Evolutionary conservation across 2,888 invertebrate genomes (phyloP).

Genomic region (Dione vanillae): DNA sequence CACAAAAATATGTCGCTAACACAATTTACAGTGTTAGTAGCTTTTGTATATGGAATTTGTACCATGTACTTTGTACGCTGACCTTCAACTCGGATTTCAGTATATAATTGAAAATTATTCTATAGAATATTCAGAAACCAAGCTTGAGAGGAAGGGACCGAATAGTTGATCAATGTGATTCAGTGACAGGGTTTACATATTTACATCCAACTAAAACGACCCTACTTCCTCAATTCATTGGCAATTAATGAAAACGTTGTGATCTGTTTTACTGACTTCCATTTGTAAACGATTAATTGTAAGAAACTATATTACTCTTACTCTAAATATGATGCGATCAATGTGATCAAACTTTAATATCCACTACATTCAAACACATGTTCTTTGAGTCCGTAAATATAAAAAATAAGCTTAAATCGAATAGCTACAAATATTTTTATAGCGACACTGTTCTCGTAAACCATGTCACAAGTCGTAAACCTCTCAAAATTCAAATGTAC

Average conservation of each 20-base stretch:
- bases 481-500: constrained; percentile 36
- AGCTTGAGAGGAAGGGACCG: constrained; percentile 2
- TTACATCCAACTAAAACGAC: constrained; percentile 13
- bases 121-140: not conserved
- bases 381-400: not conserved
- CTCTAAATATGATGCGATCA: too few species aligned
- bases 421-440: constrained; percentile 15
- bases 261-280: not conserved
- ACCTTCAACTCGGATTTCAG: too few species aligned
- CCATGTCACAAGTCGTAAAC: constrained; percentile 37
- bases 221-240: constrained; percentile 11
- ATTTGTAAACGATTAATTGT: too few species aligned
- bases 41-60: too few species aligned
- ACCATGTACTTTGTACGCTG: too few species aligned
- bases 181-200: constrained; percentile 8
- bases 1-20: too few species aligned
- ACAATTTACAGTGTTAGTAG: too few species aligned
- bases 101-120: too few species aligned
- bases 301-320: too few species aligned
- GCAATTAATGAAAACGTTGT: constrained; percentile 22
- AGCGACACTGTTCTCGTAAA: constrained; percentile 31
- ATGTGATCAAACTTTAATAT: too few species aligned
- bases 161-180: too few species aligned
- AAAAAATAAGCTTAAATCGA: constrained; percentile 1
- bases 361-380: not conserved